Evolutionary conservation across 2,797 vertebrate genomes (phyloP).

Genomic region (Nyctalus aviator): DNA sequence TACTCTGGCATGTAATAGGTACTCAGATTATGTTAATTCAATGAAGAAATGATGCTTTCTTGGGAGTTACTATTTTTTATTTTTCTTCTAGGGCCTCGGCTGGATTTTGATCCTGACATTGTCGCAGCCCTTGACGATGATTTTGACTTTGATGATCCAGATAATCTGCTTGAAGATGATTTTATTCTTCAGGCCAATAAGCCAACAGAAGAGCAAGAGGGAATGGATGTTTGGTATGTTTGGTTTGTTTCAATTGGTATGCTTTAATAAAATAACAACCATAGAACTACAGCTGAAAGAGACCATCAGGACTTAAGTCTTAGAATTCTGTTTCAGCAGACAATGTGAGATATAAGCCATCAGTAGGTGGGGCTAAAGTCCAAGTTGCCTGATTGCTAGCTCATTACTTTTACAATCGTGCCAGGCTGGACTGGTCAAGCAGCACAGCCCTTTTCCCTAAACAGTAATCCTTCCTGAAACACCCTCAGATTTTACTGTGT

Average conservation of each 20-base stretch:
- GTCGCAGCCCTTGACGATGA: conserved; percentile 97
- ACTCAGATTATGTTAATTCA: neutral
- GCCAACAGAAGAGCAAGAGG: conserved; percentile 32
- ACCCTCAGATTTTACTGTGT: neutral
- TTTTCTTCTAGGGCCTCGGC: conserved; percentile 90
- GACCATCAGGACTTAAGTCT: neutral
- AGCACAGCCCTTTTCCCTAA: neutral
- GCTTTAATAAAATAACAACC: neutral
- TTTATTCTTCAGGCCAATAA: conserved; percentile 94
- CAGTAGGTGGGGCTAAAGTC: conserved; percentile 1
- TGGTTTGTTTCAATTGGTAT: conserved; percentile 4
- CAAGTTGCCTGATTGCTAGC: neutral
- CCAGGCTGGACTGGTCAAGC: neutral
- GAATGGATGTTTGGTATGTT: conserved; percentile 82
- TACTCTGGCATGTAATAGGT: neutral
- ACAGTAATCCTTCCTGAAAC: neutral
- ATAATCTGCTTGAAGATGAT: conserved; percentile 96
- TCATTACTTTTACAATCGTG: neutral
- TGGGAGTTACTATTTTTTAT: neutral
- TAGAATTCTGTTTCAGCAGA: neutral
- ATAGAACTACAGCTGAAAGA: neutral
- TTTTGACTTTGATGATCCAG: conserved; percentile 95
- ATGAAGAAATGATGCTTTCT: conserved; percentile 25
- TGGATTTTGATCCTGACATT: conserved; percentile 98
- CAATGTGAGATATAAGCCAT: neutral